Conservation (phyloP, 2,113 vertebrate genomes). For the Xiphophorus maculatus region DNA sequence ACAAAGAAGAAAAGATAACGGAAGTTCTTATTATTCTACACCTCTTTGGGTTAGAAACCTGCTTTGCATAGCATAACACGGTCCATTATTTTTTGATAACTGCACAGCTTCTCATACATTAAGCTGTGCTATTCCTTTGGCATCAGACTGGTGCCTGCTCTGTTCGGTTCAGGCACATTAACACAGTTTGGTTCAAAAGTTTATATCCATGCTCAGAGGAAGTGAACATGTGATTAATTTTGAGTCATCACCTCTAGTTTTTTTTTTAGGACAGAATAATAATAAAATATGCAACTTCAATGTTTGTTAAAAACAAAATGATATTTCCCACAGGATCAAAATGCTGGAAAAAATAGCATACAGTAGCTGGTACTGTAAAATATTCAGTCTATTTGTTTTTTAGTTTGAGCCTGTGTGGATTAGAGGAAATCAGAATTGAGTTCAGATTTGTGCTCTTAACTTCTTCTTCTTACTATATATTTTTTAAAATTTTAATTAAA, state of each 20-base stretch:
- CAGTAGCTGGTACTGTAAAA: not conserved
- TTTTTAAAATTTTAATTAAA: not conserved
- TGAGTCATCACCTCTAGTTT: not conserved
- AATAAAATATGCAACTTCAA: not conserved
- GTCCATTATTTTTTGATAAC: constrained; percentile 34
- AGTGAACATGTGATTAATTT: not conserved
- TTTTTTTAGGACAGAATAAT: not conserved
- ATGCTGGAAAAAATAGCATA: too few species aligned
- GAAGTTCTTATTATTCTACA: constrained; percentile 7
- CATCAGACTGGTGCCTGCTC: not conserved
- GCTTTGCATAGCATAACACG: not conserved
- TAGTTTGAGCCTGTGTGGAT: not conserved
- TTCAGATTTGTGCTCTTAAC: not conserved
- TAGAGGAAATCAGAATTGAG: not conserved
- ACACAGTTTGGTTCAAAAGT: not conserved
- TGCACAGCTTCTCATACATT: constrained; percentile 30
- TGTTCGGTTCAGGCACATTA: not conserved
- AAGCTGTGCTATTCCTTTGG: constrained; percentile 7
- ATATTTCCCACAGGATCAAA: too few species aligned
- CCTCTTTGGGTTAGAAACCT: constrained; percentile 12
- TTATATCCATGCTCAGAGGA: not conserved
- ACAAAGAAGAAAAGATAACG: constrained; percentile 17
- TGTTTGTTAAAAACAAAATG: too few species aligned
- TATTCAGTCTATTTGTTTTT: not conserved
- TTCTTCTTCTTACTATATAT: too few species aligned